Conservation (phyloP, 2,113 vertebrate genomes). For the Tiliqua scincoides region DNA sequence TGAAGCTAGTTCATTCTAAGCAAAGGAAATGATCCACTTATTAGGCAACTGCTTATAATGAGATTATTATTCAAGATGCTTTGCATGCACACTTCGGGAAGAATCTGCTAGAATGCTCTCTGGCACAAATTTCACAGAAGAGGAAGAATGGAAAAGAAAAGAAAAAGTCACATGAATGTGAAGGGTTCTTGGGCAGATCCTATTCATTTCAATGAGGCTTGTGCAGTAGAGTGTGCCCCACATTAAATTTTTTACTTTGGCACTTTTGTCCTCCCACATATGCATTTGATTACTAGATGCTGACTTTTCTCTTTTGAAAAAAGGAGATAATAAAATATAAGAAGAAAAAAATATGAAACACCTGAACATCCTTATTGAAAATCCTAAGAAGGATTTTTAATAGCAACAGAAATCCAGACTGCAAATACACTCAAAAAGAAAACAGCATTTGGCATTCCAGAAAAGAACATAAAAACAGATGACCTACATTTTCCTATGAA, state of each 20-base stretch:
- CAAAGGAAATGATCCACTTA: background rate
- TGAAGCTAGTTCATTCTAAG: no score
- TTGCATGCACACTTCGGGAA: background rate
- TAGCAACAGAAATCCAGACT: background rate
- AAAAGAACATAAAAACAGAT: background rate
- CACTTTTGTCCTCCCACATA: background rate
- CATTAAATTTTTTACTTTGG: background rate
- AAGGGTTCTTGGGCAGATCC: background rate
- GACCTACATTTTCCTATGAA: no score
- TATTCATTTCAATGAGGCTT: background rate
- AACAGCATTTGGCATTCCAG: background rate
- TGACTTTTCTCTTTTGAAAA: background rate
- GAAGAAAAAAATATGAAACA: conserved; percentile 11
- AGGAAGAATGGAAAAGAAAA: no score
- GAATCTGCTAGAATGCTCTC: background rate
- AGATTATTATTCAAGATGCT: background rate
- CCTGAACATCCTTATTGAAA: conserved; percentile 6
- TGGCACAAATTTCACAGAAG: background rate
- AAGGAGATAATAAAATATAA: background rate
- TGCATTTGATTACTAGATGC: background rate
- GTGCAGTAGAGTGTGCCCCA: background rate
- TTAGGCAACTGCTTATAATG: background rate
- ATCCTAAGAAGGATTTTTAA: background rate
- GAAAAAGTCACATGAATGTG: background rate
- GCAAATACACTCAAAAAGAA: background rate